phyloP scores from a whole-genome alignment of 1,140 invertebrate genomes.

The Parasteatoda tepidariorum region DNA sequence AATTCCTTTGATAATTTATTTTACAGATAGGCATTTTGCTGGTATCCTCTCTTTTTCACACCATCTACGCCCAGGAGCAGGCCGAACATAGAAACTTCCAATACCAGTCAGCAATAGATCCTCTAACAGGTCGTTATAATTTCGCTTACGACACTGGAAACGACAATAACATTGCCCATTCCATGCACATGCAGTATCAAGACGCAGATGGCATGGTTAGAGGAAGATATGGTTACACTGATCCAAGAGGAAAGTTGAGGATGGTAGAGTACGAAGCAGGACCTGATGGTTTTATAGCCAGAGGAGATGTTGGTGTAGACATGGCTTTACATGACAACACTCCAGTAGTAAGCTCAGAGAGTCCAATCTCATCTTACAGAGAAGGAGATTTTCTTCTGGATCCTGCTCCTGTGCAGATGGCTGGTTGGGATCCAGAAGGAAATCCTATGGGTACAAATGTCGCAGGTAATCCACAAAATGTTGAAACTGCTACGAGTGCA shows the following conservation, averaged over 20 bases:
- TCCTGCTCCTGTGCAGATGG: slow-evolving; percentile 42
- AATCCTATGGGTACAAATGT: slow-evolving; percentile 6
- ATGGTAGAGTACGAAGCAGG: slow-evolving; percentile 92
- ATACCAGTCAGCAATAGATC: slow-evolving; percentile 61
- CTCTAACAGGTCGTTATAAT: slow-evolving; percentile 81
- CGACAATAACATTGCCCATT: slow-evolving; percentile 71
- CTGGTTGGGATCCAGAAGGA: slow-evolving; percentile 28
- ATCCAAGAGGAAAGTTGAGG: slow-evolving; percentile 86
- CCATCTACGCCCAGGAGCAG: slow-evolving; percentile 2
- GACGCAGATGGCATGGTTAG: slow-evolving; percentile 85
- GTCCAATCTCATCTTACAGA: neutral
- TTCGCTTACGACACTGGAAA: slow-evolving; percentile 90
- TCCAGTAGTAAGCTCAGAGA: neutral
- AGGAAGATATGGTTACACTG: slow-evolving; percentile 89
- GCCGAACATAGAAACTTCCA: slow-evolving; percentile 57
- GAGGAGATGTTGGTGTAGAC: slow-evolving; percentile 56
- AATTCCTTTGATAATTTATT: too few species aligned
- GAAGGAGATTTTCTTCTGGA: slow-evolving; percentile 12
- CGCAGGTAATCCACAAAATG: too few species aligned
- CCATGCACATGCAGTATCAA: slow-evolving; percentile 87
- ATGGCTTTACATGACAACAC: slow-evolving; percentile 18
- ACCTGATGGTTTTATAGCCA: slow-evolving; percentile 67
- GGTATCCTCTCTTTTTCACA: too few species aligned
- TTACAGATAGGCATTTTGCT: too few species aligned
- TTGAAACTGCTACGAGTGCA: too few species aligned